Evolutionary conservation across 2,113 vertebrate species (phyloP).

Genomic region (Piprites chloris): DNA sequence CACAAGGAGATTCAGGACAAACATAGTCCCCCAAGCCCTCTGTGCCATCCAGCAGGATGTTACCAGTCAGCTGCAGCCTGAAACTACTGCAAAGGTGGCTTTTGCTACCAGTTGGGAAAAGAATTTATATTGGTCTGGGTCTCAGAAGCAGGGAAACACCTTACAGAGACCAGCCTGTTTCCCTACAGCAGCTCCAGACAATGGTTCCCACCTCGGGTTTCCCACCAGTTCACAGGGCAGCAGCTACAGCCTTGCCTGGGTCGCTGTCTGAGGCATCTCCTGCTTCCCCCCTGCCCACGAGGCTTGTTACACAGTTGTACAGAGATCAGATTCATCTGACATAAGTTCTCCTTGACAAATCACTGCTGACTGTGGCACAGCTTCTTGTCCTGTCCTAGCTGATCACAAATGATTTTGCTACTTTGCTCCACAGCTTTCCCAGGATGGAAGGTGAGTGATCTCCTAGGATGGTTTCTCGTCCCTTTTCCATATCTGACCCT

Average conservation of each 20-base stretch:
- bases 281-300: background rate
- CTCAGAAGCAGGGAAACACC: background rate
- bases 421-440: background rate
- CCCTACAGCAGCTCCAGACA: accelerated
- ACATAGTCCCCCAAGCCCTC: too few species aligned
- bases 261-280: background rate
- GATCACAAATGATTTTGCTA: background rate
- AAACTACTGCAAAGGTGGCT: background rate
- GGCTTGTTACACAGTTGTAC: accelerated
- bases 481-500: background rate
- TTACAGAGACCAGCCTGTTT: background rate
- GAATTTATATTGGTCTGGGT: background rate
- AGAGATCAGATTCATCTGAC: background rate
- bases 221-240: background rate
- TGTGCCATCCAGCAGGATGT: accelerated
- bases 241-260: background rate
- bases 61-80: background rate
- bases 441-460: background rate
- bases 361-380: background rate
- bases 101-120: background rate
- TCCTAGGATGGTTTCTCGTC: background rate
- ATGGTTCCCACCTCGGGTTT: background rate
- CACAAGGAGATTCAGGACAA: background rate
- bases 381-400: background rate
- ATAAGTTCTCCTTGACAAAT: background rate